These are phyloP conservation scores for Koerneria pararmatus DNA, from an alignment of 2,888 invertebrate species.

Conservation along the genomic window DNA sequence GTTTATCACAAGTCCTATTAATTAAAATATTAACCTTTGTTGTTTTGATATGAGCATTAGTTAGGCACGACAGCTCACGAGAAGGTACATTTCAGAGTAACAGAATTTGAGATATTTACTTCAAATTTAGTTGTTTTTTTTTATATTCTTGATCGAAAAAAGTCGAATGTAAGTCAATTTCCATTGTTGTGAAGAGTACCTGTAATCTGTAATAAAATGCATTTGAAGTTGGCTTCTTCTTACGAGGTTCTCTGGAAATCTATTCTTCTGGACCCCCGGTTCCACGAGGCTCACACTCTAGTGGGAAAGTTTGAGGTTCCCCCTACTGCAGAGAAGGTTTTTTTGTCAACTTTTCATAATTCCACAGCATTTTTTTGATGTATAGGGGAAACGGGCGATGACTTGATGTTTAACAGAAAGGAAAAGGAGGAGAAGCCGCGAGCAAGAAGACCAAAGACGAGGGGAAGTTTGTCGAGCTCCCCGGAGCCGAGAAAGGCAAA, in stretches of 20 bases:
- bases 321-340: slow-evolving; percentile 10
- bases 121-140: no score
- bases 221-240: no score
- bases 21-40: no score
- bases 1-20: no score
- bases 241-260: slow-evolving; percentile 31
- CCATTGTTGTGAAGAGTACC: no score
- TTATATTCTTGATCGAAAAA: no score
- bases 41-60: no score
- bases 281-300: slow-evolving; percentile 33
- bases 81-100: no score
- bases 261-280: slow-evolving; percentile 32
- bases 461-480: slow-evolving; percentile 92
- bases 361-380: not conserved
- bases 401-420: not conserved
- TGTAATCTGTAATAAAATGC: no score
- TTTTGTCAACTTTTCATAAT: not conserved
- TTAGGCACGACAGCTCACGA: no score
- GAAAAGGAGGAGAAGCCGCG: not conserved
- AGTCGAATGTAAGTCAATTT: no score
- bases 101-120: no score
- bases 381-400: not conserved
- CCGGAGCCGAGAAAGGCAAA: slow-evolving; percentile 93
- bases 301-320: slow-evolving; percentile 34
- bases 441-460: slow-evolving; percentile 70